Evolutionary conservation across 30 jellyfish, hydroid and myxozoan genomes (phyloP), one percentile per base, ranked within the genome.

Genomic region (Pseudorhiza aurosa): DNA sequence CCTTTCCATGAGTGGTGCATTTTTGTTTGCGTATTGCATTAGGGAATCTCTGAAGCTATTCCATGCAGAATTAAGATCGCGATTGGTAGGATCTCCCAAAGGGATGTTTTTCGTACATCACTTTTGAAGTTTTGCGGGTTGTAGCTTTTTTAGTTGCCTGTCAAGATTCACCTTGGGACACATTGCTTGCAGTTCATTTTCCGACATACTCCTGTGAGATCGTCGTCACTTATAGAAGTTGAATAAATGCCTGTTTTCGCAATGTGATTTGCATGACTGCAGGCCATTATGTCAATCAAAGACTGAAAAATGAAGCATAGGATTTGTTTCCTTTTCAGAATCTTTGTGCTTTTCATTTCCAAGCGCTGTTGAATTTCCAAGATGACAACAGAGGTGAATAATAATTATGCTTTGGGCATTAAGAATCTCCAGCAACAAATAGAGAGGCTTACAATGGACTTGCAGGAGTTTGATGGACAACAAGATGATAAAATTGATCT

Each of bases 401-500:
- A 73, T 24, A 45, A 47, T 31, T 68, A 60, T 64, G 90, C 90
- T 18, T 35, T 30, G 25, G 33, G 74, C 68, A 62, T 78, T 22
- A 60, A 60, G 30, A 62, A 49, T 15, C 58, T 78, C 0, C 90
- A 78, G 63, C 47, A 78, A 36, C 81, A 78, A 35, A 78, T 78
- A 14, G 90, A 78, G 11, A 47, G 68, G 9, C 76, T 81, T 36
- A 81, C 85, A 8, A 81, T 65, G 85, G 93, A 81, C 26, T 50
- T 81, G 12, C 82, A 67, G n/a, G 93, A 67, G 8, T 42, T 81
- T 50, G 85, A 81, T 27, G 85, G 75, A 21, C 85, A 65, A n/a
- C 85, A 75, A 28, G 87, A 87, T 43, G 96, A 75, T 4, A 77
- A 85, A 49, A 28, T 87, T 30, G 96, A 77, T n/a, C 5, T 79